Evolutionary conservation across 2,888 invertebrate species (phyloP).

Genomic region (Rotaria macrura): DNA sequence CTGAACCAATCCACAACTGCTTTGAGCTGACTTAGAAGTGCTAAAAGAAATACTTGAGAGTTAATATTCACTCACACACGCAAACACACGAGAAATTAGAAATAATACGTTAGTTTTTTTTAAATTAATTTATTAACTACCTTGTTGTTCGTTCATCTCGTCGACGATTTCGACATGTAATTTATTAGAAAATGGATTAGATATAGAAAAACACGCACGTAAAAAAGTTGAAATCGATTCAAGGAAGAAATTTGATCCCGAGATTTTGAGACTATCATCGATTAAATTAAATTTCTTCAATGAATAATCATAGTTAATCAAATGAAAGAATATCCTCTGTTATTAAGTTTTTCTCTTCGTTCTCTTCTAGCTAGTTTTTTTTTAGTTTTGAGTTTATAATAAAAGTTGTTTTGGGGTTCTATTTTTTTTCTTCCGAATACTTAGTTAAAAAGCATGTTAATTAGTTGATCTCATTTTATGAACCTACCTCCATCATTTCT

Average conservation of each 20-base stretch:
- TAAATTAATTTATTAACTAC: background rate
- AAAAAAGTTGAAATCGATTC: background rate
- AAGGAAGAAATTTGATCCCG: background rate
- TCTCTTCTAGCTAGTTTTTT: no score
- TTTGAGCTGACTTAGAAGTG: background rate
- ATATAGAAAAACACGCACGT: background rate
- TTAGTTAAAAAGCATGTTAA: no score
- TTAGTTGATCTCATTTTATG: background rate
- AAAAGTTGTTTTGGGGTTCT: no score
- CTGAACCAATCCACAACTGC: background rate
- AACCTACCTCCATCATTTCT: background rate
- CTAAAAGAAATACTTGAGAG: background rate
- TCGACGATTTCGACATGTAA: background rate
- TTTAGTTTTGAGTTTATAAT: no score
- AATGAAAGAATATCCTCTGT: no score
- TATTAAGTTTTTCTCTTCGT: no score
- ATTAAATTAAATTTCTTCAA: background rate
- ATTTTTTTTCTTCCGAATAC: no score
- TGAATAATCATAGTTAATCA: no score
- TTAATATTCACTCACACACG: background rate
- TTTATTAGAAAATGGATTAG: background rate
- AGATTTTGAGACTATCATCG: background rate
- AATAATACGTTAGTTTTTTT: background rate
- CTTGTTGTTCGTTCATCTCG: background rate
- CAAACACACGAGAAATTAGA: background rate